Base-by-base conservation (phyloP, 2,888 invertebrate genomes). In the Melipona bicolor region DNA sequence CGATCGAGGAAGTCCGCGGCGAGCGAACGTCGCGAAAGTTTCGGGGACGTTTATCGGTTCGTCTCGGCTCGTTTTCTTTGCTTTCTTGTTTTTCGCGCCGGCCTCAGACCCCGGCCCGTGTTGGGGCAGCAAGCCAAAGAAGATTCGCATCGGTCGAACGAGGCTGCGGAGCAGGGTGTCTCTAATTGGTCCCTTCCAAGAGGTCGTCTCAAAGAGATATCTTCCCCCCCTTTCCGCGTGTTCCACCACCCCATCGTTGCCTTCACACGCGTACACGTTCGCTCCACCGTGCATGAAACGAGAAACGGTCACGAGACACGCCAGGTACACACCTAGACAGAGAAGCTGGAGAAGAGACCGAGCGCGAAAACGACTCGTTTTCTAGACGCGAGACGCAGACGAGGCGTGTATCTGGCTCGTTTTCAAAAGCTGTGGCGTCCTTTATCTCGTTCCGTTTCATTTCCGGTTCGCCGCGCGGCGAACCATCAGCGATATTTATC, bases 131-230 rank as follows among this genome's bases (percentile, higher is more conserved):
- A 32, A 69, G 83, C 86, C 86, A 84, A 83, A 85, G 85, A 77
- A 43, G 43, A 43, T 43, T 43, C 79, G 82, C 68, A 77, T 43
- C 78, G 36, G 61, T 27, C 73, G 78, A 71, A 67, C 36, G 59
- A 65, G 83, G 73, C 84, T 79, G 79, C 83, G 9, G 36, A 87
- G 84, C 87, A 89, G 90, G 90, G 91, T 87, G 89, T 87, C 90
- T 90, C 91, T 93, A 93, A 92, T 93, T 93, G 93, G 92, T 91
- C 90, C 88, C 90, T 91, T 91, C 90, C 85, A 86, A 85, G 85
- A 88, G 84, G 88, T 82, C 80, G 84, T 85, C 91, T 91, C 92
- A 87, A 91, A 91, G 91, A 87, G 88, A 87, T 86, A 87, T 89
- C 76, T 90, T 81, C 77, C 81, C 85, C 50, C 4, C 5, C 80